Evolutionary conservation across 2,113 vertebrate species (phyloP).

Genomic region (Chrysochloris asiatica): DNA sequence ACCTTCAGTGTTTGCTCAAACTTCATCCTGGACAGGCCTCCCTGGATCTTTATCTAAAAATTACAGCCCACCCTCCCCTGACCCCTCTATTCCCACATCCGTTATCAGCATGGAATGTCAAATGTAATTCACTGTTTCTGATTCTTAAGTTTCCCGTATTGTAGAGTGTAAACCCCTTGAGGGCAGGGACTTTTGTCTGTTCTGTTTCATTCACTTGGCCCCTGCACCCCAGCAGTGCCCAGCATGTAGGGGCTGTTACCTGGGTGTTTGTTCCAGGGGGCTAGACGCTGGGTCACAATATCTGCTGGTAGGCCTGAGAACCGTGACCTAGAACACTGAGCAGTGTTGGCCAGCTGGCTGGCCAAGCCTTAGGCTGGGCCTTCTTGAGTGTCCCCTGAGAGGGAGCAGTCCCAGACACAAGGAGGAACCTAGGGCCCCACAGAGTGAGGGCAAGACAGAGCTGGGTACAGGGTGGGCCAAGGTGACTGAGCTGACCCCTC

Average conservation of each 20-base stretch:
- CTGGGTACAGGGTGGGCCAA: accelerated
- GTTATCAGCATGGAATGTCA: not conserved
- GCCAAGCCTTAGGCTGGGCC: no score
- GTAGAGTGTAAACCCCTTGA: not conserved
- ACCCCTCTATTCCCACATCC: accelerated
- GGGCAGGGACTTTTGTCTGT: not conserved
- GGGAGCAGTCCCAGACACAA: no score
- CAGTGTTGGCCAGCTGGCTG: no score
- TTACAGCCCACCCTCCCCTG: not conserved
- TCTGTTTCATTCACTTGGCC: not conserved
- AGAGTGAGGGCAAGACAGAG: not conserved
- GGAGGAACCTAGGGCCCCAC: not conserved
- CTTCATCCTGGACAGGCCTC: not conserved
- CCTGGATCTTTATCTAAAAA: not conserved
- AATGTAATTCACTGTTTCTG: not conserved
- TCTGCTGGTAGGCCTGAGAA: no score
- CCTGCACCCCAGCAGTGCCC: not conserved
- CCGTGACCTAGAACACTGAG: no score
- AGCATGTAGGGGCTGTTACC: not conserved
- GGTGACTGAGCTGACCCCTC: not conserved
- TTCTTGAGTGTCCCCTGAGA: not conserved
- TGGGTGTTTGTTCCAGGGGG: no score
- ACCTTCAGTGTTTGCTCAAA: not conserved
- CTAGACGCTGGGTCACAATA: no score
- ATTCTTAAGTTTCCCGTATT: accelerated